Percentiles rank a stretch among this genome's conserved stretches.
phyloP scores from a whole-genome alignment of 2,797 vertebrate species.

The Chelon labrosus region DNA sequence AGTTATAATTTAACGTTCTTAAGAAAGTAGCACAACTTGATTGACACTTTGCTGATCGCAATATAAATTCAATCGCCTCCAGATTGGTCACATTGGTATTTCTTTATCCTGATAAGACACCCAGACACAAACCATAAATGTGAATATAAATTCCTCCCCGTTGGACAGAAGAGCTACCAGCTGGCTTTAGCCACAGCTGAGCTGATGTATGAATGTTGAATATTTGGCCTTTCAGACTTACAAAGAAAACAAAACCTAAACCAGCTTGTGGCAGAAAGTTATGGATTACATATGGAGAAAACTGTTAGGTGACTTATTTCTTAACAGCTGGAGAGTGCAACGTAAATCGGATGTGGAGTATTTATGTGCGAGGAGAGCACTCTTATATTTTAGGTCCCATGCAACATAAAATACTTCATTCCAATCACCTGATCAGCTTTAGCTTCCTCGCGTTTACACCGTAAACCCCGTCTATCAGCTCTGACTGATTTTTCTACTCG shows the following conservation, averaged over 20 bases:
- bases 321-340: conserved; percentile 15
- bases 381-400: neutral
- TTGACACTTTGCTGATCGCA: too few species aligned
- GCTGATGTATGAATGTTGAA: conserved; percentile 11
- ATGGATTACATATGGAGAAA: neutral
- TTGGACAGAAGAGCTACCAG: neutral
- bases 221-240: conserved; percentile 9
- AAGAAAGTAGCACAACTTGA: too few species aligned
- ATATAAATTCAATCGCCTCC: too few species aligned
- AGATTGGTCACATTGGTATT: too few species aligned
- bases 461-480: too few species aligned
- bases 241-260: neutral
- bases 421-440: neutral
- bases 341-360: conserved; percentile 39
- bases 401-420: conserved; percentile 18
- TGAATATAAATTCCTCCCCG: neutral
- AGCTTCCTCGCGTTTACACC: neutral
- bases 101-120: neutral
- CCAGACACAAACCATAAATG: neutral
- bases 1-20: too few species aligned
- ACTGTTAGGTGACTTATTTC: conserved; percentile 23
- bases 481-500: too few species aligned
- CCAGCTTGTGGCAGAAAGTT: neutral
- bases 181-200: conserved; percentile 11
- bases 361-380: conserved; percentile 55